Percentiles rank a stretch among this genome's conserved stretches.
phyloP scores from a whole-genome alignment of 2,888 invertebrate genomes.

The Peribatodes rhomboidaria region DNA sequence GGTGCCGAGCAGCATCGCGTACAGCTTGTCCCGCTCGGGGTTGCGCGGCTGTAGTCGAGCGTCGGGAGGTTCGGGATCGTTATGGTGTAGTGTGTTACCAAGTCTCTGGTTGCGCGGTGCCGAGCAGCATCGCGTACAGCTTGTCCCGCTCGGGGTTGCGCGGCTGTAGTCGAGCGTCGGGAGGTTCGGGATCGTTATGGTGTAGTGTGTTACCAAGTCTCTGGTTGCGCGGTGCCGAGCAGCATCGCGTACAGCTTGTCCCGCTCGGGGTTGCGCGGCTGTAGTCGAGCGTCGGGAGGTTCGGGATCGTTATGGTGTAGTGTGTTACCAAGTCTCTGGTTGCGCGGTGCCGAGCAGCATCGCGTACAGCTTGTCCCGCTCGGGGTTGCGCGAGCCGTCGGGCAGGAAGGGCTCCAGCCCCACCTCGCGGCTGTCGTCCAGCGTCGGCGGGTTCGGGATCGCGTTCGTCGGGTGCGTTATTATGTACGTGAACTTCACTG shows the following conservation, averaged over 20 bases:
- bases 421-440: slow-evolving; percentile 88
- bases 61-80: no score
- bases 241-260: slow-evolving; percentile 88
- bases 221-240: slow-evolving; percentile 67
- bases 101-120: no score
- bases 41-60: no score
- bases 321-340: slow-evolving; percentile 70
- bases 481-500: slow-evolving; percentile 90
- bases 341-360: slow-evolving; percentile 85
- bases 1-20: no score
- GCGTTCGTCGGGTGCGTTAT: slow-evolving; percentile 91
- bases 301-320: no score
- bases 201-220: slow-evolving; percentile 74
- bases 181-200: no score
- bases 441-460: slow-evolving; percentile 89
- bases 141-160: no score
- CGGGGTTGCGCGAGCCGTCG: slow-evolving; percentile 85
- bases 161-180: no score
- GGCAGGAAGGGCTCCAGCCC: slow-evolving; percentile 79
- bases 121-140: no score
- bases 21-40: no score
- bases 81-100: no score
- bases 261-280: slow-evolving; percentile 88
- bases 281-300: slow-evolving; percentile 89
- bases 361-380: slow-evolving; percentile 87